Base-by-base conservation (phyloP, 2,888 invertebrate species). In the Apamea epomidion region DNA sequence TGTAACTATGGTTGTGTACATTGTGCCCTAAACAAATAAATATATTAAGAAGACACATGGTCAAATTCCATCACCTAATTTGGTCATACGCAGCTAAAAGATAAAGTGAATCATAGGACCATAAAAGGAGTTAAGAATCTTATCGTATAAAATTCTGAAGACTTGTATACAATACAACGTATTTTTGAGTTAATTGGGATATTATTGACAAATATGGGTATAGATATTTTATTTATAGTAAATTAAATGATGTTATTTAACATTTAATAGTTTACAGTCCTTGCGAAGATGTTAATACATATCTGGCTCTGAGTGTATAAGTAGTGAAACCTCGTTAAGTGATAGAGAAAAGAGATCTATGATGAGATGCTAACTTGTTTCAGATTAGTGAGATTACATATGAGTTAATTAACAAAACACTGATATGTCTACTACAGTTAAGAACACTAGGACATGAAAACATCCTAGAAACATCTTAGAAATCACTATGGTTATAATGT, bases 51-150 rank as follows among this genome's bases (percentile, higher is more conserved):
- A n/a, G 42, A n/a, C 68, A 74, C 67, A 74, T 74, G 70, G 83
- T 58, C 58, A 51, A 73, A 84, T 72, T 64, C 54, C 65, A 58
- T 65, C 29, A 51, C 88, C 89, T 29, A 48, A 88, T 83, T 58
- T 79, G 83, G 86, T 8, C 8, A 62, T 80, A 75, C 25, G 60
- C 8, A 45, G 69, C 71, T 29, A 69, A 68, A 69, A 64, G 18
- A 76, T 68, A 74, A 80, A 78, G 62, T 89, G 84, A 90, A 88
- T 90, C 90, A 86, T 64, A 45, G 16, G 21, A 32, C 86, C 84
- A 18, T 76, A 74, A 48, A 83, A 32, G 84, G 89, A 67, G 4
- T 54, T 45, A 51, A 64, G 80, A 87, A 87, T 89, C 70, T 83
- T 65, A 84, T 82, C 80, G 72, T 45, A 58, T 37, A 74, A 82